Evolutionary conservation across 2,113 vertebrate species (phyloP), one percentile per base, ranked within the genome.

Genomic region (Alouatta palliata): DNA sequence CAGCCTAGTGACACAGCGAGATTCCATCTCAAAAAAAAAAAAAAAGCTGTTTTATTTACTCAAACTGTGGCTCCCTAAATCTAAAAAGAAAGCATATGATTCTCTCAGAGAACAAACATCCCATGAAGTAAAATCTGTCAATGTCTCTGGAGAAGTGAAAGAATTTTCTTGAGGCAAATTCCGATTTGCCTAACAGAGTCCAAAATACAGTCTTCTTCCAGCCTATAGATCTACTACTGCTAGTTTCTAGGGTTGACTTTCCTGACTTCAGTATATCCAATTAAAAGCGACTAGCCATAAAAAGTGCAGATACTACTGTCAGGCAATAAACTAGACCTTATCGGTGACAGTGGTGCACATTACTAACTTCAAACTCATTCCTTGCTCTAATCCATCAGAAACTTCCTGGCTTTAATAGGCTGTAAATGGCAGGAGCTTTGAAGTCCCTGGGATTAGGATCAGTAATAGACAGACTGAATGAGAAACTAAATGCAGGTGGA

Each of bases 321-420:
- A 98, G 97, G 98, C 97, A 98, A 98, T 99, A 98, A 99, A 99
- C 77, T 90, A 98, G 97, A 94, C 98, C 98, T 99, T 99, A 99
- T 99, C 99, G 95, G 98, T 98, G 98, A 98, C 96, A 98, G 98
- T 98, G 98, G 98, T 97, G 97, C 98, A 98, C 98, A 98, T 98
- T 98, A 98, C 98, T 97, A 96, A 99, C 99, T 99, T 99, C 99
- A 99, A 98, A 99, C 98, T 97, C 98, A 98, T 99, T 99, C 98
- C 98, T 98, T 93, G 98, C 98, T 98, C 98, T 99, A 98, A 99
- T 98, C 98, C 98, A 98, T 99, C 99, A 99, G 99, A 99, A 99
- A 99, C 99, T 99, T 99, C 99, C 98, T 99, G 98, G 97, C 98
- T 98, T 98, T 99, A 99, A 99, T 98, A 98, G 98, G 99, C 99